Evolutionary conservation across 2,797 vertebrate genomes (phyloP).

Genomic region (Rhadinocentrus ornatus): DNA sequence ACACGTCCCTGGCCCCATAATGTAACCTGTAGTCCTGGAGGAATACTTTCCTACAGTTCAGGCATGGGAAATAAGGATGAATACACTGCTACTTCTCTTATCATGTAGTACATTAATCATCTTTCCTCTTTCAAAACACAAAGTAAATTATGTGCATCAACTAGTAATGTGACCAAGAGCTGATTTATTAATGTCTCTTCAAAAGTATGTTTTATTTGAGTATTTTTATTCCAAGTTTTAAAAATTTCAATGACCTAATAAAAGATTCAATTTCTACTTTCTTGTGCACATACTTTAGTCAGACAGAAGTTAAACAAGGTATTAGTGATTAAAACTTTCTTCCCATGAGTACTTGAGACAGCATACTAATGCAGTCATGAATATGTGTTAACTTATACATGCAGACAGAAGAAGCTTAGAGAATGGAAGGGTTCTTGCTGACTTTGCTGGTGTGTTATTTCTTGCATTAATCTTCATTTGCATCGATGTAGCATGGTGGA

Average conservation of each 20-base stretch:
- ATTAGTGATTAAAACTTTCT: slow-evolving; percentile 60
- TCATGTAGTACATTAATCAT: slow-evolving; percentile 11
- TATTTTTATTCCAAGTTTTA: slow-evolving; percentile 2
- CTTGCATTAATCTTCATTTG: slow-evolving; percentile 59
- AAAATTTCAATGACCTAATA: slow-evolving; percentile 12
- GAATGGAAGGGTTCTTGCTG: slow-evolving; percentile 74
- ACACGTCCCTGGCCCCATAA: slow-evolving; percentile 69
- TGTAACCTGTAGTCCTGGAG: slow-evolving; percentile 50
- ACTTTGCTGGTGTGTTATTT: slow-evolving; percentile 67
- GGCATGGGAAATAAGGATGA: slow-evolving; percentile 42
- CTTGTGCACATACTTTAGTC: slow-evolving; percentile 15
- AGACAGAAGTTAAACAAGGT: slow-evolving; percentile 47
- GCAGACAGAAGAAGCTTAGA: slow-evolving; percentile 59
- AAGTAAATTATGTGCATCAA: not conserved
- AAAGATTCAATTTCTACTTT: slow-evolving; percentile 2
- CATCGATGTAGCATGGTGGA: slow-evolving; percentile 35
- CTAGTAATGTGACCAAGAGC: slow-evolving; percentile 7
- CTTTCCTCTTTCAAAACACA: slow-evolving; percentile 14
- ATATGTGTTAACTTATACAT: slow-evolving; percentile 23
- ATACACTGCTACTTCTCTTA: slow-evolving; percentile 6
- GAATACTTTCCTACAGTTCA: slow-evolving; percentile 52
- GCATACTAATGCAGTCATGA: slow-evolving; percentile 25
- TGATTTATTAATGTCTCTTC: slow-evolving; percentile 2
- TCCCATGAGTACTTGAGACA: slow-evolving; percentile 68
- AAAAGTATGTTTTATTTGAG: slow-evolving; percentile 11